Conservation (phyloP, 2,888 invertebrate species). For the Torymus texanus region DNA sequence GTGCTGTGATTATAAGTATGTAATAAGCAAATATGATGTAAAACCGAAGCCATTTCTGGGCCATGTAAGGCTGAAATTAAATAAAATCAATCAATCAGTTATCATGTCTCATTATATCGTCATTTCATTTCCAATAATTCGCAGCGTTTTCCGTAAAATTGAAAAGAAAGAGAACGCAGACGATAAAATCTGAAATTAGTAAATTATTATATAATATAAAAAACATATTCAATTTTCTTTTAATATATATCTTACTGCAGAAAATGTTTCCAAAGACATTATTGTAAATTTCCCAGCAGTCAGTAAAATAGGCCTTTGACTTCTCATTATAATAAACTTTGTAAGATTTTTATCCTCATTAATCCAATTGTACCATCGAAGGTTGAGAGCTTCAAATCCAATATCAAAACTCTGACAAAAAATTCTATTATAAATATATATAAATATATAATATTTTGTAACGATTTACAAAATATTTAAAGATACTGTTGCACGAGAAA, state of each 20-base stretch:
- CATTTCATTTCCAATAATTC: not conserved
- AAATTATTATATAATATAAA: not conserved
- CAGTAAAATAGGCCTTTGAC: constrained; percentile 10
- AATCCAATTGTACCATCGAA: constrained; percentile 18
- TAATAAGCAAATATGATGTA: no score
- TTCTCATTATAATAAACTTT: constrained; percentile 5
- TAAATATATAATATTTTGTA: no score
- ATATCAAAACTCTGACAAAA: not conserved
- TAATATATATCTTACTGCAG: not conserved
- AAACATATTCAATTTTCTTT: not conserved
- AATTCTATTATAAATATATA: not conserved
- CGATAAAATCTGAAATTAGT: constrained; percentile 28
- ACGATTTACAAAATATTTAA: no score
- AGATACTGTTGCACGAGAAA: no score
- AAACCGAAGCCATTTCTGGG: no score
- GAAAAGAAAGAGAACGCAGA: constrained; percentile 38
- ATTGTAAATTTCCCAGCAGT: constrained; percentile 2
- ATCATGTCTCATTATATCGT: no score
- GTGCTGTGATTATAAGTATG: no score
- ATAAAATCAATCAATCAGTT: no score
- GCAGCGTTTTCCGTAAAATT: constrained; percentile 24
- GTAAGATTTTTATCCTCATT: not conserved
- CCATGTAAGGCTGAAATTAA: no score
- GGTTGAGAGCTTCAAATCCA: not conserved
- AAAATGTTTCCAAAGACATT: constrained; percentile 6